Conservation (phyloP, 2,888 invertebrate species). For the Monochamus alternatus region DNA sequence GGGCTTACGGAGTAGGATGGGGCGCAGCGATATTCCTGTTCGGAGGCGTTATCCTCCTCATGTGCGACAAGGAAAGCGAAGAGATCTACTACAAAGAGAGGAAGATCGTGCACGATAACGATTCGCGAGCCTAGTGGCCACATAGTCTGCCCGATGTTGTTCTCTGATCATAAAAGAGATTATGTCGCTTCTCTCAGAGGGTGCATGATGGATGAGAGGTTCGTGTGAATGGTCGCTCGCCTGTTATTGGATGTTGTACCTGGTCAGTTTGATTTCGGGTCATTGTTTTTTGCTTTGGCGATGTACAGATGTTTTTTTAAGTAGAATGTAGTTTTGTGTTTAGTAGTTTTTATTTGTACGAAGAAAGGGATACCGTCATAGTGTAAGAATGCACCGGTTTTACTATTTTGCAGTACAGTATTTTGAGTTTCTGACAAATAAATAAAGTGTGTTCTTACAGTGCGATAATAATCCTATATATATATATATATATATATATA, state of each 20-base stretch:
- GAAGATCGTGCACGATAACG: slow-evolving; percentile 84
- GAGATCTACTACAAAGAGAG: slow-evolving; percentile 98
- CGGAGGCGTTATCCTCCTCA: slow-evolving; percentile 92
- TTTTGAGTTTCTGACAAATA: background rate
- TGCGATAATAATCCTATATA: slow-evolving; percentile 2
- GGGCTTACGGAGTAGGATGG: slow-evolving; percentile 99
- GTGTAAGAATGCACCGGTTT: slow-evolving; percentile 16
- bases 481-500: background rate
- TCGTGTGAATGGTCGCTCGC: slow-evolving; percentile 61
- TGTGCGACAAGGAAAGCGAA: slow-evolving; percentile 98
- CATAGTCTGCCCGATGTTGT: slow-evolving; percentile 82
- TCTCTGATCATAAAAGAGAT: slow-evolving; percentile 71
- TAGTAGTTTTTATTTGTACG: slow-evolving; percentile 34
- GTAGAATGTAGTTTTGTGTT: slow-evolving; percentile 38
- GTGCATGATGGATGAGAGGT: slow-evolving; percentile 60
- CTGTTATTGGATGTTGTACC: slow-evolving; percentile 63
- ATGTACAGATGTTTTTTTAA: slow-evolving; percentile 50
- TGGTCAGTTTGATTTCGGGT: slow-evolving; percentile 64
- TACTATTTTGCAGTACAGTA: background rate
- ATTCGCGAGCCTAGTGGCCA: slow-evolving; percentile 78
- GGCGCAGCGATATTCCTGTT: slow-evolving; percentile 96
- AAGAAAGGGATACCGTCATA: background rate
- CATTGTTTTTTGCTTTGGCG: slow-evolving; percentile 45
- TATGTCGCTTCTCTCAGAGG: slow-evolving; percentile 65
- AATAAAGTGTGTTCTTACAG: slow-evolving; percentile 9